phyloP scores from a whole-genome alignment of 2,113 vertebrate genomes.

The Odocoileus hemionus region DNA sequence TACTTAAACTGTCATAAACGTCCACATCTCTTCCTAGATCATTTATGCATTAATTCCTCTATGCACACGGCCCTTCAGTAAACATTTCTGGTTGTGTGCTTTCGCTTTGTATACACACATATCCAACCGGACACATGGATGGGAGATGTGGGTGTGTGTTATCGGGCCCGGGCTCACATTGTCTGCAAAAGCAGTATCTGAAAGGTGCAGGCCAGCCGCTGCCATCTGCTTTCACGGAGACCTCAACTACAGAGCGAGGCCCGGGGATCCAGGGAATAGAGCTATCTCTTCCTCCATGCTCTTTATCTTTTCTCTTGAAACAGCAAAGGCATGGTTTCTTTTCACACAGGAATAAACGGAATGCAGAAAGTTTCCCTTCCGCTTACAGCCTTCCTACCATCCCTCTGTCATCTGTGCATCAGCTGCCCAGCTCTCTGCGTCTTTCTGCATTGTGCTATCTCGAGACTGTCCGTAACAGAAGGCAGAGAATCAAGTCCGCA shows the following conservation, averaged over 20 bases:
- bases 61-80: neutral
- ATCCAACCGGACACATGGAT: neutral
- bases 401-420: neutral
- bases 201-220: neutral
- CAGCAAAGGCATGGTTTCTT: neutral
- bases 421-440: neutral
- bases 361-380: neutral
- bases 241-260: neutral
- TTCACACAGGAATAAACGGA: neutral
- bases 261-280: neutral
- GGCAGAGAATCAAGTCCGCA: neutral
- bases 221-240: neutral
- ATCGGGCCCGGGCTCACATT: neutral
- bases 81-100: neutral
- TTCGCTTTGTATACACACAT: neutral
- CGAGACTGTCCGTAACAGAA: neutral
- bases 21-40: neutral
- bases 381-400: neutral
- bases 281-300: neutral
- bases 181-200: neutral
- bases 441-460: neutral
- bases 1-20: neutral
- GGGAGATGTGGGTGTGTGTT: neutral
- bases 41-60: neutral
- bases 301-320: neutral